A percentile compares a stretch with the other conserved stretches of the same genome.
Evolutionary conservation across 2,797 vertebrate species (phyloP).

Genomic region (Borostomias antarcticus): DNA sequence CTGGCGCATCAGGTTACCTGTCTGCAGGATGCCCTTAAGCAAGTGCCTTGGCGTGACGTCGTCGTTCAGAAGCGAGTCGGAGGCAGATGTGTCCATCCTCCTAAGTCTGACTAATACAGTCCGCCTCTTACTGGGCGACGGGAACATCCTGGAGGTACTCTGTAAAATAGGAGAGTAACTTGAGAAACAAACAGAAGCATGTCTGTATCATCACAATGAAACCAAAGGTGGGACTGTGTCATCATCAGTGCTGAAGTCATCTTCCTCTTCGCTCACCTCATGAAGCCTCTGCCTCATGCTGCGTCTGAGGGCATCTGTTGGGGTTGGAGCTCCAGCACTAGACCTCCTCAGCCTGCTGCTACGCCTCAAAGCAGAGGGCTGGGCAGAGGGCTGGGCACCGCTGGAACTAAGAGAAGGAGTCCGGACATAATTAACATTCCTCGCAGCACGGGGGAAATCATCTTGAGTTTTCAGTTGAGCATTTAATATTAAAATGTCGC

Average conservation of each 20-base stretch:
- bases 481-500: too few species aligned
- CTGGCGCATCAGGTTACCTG: slow-evolving; percentile 45
- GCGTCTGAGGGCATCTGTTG: slow-evolving; percentile 57
- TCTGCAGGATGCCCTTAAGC: slow-evolving; percentile 66
- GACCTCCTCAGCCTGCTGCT: slow-evolving; percentile 43
- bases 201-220: too few species aligned
- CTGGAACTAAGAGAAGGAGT: too few species aligned
- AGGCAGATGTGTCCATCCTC: slow-evolving; percentile 6
- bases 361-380: not conserved
- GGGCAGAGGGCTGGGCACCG: not conserved
- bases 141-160: slow-evolving; percentile 57
- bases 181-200: not conserved
- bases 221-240: not conserved
- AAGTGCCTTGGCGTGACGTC: slow-evolving; percentile 66
- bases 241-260: not conserved
- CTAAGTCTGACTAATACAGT: slow-evolving; percentile 16
- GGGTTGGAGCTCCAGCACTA: slow-evolving; percentile 47
- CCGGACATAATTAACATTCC: too few species aligned
- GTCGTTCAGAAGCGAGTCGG: slow-evolving; percentile 43
- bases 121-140: slow-evolving; percentile 29
- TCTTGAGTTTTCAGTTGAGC: too few species aligned
- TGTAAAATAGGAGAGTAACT: slow-evolving; percentile 28
- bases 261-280: slow-evolving; percentile 50
- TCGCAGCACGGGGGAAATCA: too few species aligned
- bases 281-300: slow-evolving; percentile 58